Evolutionary conservation across 2,888 invertebrate species (phyloP), one percentile per base, ranked within the genome.

Genomic region (Schizotus pectinicornis): DNA sequence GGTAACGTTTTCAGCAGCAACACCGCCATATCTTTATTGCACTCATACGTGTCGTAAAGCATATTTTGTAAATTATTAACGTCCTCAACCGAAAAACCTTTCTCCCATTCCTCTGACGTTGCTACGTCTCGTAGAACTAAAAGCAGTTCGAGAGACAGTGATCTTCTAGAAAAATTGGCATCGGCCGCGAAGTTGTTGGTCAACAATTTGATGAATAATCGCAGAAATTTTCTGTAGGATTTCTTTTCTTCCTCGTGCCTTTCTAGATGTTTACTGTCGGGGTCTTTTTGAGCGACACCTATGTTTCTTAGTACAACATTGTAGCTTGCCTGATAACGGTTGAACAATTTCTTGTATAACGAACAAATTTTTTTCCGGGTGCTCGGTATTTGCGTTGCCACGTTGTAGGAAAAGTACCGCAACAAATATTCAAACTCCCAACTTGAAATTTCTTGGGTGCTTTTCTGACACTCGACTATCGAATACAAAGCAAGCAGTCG

Each of bases 381-480:
- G 56, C 85, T 84, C 0, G 91, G 87, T 48, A 83, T 82, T 72
- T 89, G 88, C 50, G 84, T 85, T 64, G 87, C 87, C 45, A 89
- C 80, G 79, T 93, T 94, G 73, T 86, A 86, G 11, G 80, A 77
- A 33, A 93, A 72, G 77, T 87, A 92, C 33, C 78, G 77, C 7
- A 85, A 74, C 14, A 92, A 78, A 9, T 88, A 81, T 1, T 83
- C 74, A 33, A 94, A 81, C 72, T 94, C 94, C 37, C 80, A 79
- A 0, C 73, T 54, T 0, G 82, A 74, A 63, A 91, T 85, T 7
- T 80, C 65, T 72, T 92, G 90, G 1, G 93, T 91, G 1, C 86
- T 86, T 74, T 89, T 90, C 47, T 86, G 87, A 0, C 86, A 88
- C 70, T 92, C 91, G 47, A 90, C 87, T 32, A 94, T 76, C 12